phyloP scores from a whole-genome alignment of 2,888 invertebrate genomes.

The Pocota personata region DNA sequence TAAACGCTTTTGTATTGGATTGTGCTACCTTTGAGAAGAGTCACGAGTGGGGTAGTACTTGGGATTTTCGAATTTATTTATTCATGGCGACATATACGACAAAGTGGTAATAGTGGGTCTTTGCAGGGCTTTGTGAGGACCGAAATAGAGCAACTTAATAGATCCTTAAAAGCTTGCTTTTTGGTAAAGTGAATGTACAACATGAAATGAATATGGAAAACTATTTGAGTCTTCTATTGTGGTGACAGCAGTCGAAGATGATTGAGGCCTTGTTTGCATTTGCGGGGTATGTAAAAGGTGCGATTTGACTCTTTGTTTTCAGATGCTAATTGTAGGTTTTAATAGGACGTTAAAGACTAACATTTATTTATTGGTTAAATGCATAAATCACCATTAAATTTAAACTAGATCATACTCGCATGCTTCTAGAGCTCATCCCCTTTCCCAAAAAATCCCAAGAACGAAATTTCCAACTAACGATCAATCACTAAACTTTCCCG shows the following conservation, averaged over 20 bases:
- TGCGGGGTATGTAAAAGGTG: neutral
- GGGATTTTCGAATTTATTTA: neutral
- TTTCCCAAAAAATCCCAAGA: too few species aligned
- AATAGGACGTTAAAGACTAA: too few species aligned
- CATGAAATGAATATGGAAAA: neutral
- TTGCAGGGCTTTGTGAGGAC: neutral
- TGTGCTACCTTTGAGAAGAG: neutral
- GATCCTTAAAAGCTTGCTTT: neutral
- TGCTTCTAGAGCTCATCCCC: too few species aligned
- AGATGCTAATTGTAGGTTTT: too few species aligned
- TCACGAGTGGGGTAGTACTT: neutral
- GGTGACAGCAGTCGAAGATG: neutral
- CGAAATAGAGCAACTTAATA: neutral
- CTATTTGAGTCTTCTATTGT: neutral
- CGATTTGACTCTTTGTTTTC: neutral
- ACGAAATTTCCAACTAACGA: too few species aligned
- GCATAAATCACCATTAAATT: too few species aligned
- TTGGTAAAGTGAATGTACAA: neutral
- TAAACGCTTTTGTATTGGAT: neutral
- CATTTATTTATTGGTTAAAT: too few species aligned
- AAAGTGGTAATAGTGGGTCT: neutral
- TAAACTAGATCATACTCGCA: too few species aligned
- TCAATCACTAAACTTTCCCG: too few species aligned
- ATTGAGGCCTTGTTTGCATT: neutral
- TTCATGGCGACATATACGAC: neutral